phyloP scores from a whole-genome alignment of 2,888 invertebrate species.

The Colostygia pectinataria region DNA sequence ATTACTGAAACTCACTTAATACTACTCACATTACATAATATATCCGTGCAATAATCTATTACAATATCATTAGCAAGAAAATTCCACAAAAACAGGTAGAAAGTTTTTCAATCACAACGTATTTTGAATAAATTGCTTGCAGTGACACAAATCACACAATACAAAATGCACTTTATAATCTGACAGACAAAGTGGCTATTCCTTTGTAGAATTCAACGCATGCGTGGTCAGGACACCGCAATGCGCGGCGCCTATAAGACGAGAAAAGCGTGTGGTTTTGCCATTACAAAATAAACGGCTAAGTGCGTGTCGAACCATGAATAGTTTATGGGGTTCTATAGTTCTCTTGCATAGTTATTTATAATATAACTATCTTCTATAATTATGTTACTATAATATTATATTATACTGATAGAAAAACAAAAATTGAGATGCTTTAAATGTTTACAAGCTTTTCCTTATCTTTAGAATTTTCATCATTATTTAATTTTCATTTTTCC shows the following conservation, averaged over 20 bases:
- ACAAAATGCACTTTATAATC: slow-evolving; percentile 22
- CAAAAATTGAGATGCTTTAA: no score
- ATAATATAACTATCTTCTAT: no score
- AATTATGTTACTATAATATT: no score
- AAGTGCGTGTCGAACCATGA: not conserved
- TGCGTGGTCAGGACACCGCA: slow-evolving; percentile 76
- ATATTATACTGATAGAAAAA: no score
- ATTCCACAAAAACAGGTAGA: slow-evolving; percentile 10
- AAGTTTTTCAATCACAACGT: slow-evolving; percentile 31
- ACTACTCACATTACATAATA: no score
- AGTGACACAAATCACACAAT: slow-evolving; percentile 16
- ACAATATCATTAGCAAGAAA: slow-evolving; percentile 1
- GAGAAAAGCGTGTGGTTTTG: slow-evolving; percentile 69
- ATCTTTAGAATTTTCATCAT: no score
- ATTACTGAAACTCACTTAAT: no score
- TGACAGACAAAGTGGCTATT: slow-evolving; percentile 18
- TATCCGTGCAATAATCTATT: no score
- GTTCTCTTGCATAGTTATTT: not conserved
- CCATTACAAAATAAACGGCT: slow-evolving; percentile 56
- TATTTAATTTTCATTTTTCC: no score
- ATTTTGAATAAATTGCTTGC: slow-evolving; percentile 26
- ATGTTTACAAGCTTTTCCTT: no score
- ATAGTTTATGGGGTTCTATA: not conserved
- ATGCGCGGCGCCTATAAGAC: slow-evolving; percentile 79
- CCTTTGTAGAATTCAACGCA: slow-evolving; percentile 55